Evolutionary conservation across 1,140 invertebrate species (phyloP).

Genomic region (Caenorhabditis brenneri): DNA sequence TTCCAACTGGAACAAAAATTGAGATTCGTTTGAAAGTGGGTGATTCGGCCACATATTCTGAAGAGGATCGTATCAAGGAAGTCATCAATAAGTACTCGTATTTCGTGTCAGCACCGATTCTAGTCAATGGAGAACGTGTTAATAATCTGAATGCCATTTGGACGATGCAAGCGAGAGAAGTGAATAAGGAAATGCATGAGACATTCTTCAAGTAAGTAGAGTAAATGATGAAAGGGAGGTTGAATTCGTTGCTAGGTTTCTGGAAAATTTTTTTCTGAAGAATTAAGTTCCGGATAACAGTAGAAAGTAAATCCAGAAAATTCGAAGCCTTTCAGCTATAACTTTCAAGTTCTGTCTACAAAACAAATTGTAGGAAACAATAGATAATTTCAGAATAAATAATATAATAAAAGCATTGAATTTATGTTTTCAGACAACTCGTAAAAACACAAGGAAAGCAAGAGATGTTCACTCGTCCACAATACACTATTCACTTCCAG

Average conservation of each 20-base stretch:
- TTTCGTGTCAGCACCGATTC: constrained; percentile 90
- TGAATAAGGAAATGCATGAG: constrained; percentile 83
- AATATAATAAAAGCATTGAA: no score
- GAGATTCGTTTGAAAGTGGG: constrained; percentile 86
- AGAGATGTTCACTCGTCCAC: constrained; percentile 59
- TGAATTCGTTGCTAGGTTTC: no score
- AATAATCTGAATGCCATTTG: constrained; percentile 89
- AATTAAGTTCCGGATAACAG: no score
- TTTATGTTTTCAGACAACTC: constrained; percentile 60
- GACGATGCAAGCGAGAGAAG: constrained; percentile 87
- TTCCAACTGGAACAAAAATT: constrained; percentile 89
- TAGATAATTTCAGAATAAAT: no score
- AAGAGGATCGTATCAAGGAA: constrained; percentile 80
- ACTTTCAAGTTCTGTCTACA: neutral
- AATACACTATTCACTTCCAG: constrained; percentile 73
- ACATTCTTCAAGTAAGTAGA: constrained; percentile 77
- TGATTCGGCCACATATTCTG: constrained; percentile 82
- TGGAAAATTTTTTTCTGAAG: no score
- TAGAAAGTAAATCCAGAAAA: no score
- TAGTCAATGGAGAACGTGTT: constrained; percentile 83
- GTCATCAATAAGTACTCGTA: constrained; percentile 96
- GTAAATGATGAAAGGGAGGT: no score
- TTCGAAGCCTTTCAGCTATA: neutral
- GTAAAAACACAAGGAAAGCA: constrained; percentile 62
- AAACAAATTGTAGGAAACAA: no score